Base-by-base conservation (phyloP, 2,113 vertebrate species). In the Caranx melampygus region DNA sequence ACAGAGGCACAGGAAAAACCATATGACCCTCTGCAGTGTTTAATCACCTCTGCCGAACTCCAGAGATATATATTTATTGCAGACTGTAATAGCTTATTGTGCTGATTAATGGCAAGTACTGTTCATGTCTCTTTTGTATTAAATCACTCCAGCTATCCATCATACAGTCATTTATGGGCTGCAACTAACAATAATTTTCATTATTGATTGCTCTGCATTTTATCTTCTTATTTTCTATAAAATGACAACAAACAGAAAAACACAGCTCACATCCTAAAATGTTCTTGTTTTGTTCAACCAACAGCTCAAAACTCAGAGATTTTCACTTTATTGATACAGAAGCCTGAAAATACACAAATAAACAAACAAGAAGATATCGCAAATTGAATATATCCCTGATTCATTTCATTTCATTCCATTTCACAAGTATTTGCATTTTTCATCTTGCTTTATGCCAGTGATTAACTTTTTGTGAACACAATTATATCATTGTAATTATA, bases 1-100 rank as follows among this genome's bases (percentile, higher is more conserved):
- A 86, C 79, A 79, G 80, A 87, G 78, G 55, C 87, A 75, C 82
- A 81, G 86, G 90, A 82, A 88, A 82, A 84, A 81, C 60, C 64
- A 63, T 8, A 73, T 61, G 78, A 72, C 45, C 60, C 71, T 64
- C 61, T 71, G 63, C 52, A 72, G 78, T 80, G 75, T 79, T 87
- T 77, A 75, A 82, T 84, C 76, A 85, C 71, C 21, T 63, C 62
- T 2, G 0, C 16, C 86, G 59, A 80, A 62, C 82, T 73, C 79
- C 26, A 64, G 0, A 73, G 84, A 65, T 67, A 10, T 42, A 82
- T 74, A 75, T 71, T 68, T 65, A 76, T 80, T 62, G 64, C 71
- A 72, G 49, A 21, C 45, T 49, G 55, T 65, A 61, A 64, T 64
- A 34, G 65, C 34, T 45, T 13, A 64, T 42, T 31, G 37, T 72